These are phyloP conservation scores for Epistrophe grossulariae DNA, from an alignment of 2,888 invertebrate genomes.

Conservation along the genomic window DNA sequence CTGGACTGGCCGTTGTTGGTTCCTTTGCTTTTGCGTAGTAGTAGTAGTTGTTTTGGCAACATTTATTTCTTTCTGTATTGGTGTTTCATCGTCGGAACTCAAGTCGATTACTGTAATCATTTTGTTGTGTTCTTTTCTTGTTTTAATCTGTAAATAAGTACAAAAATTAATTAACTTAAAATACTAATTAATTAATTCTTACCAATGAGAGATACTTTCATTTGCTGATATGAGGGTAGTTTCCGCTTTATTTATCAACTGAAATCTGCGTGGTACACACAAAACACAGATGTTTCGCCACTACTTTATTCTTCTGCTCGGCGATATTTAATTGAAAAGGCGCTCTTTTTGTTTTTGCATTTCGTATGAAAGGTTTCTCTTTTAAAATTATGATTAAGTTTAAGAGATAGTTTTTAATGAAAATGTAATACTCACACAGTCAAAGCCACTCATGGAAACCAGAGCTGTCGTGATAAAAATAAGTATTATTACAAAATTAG, in stretches of 20 bases:
- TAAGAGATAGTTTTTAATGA: neutral
- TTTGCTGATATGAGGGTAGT: neutral
- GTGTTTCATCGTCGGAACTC: constrained; percentile 22
- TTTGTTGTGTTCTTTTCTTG: neutral
- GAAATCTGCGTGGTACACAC: neutral
- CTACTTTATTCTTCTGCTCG: neutral
- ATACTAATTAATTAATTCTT: neutral
- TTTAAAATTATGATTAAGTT: neutral
- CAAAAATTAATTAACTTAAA: neutral
- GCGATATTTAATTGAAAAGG: neutral
- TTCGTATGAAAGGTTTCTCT: neutral
- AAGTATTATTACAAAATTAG: neutral
- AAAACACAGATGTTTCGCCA: neutral
- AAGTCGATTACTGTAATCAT: constrained; percentile 8
- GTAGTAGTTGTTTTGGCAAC: neutral
- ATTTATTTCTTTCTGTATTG: neutral
- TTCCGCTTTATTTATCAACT: neutral
- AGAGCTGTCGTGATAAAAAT: neutral
- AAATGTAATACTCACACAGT: neutral
- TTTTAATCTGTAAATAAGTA: neutral
- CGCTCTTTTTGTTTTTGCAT: neutral
- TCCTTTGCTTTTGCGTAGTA: neutral
- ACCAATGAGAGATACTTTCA: neutral
- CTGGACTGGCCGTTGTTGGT: neutral
- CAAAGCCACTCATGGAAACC: fast-evolving